A percentile compares a stretch with the other conserved stretches of the same genome.
Evolutionary conservation across 2,888 invertebrate genomes (phyloP).

Genomic region (Romanomermis culicivorax): DNA sequence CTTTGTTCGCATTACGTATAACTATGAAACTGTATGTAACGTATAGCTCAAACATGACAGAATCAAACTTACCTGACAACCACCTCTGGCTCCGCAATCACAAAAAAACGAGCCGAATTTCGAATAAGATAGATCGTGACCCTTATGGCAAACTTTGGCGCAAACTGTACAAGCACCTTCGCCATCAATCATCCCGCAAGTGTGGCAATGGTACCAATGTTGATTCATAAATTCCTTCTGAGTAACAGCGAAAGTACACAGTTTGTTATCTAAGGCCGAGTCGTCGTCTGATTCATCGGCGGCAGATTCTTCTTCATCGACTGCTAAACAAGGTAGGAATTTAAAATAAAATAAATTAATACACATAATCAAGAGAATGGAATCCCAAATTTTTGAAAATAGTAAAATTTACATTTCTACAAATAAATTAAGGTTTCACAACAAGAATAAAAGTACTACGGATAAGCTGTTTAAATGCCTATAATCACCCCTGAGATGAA

Average conservation of each 20-base stretch:
- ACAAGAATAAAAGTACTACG: no score
- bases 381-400: no score
- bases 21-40: no score
- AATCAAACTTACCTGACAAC: conserved; percentile 29
- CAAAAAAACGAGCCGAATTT: conserved; percentile 98
- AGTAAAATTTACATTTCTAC: no score
- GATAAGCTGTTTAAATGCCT: no score
- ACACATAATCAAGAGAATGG: no score
- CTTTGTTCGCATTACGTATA: no score
- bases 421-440: no score
- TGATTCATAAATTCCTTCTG: conserved; percentile 93
- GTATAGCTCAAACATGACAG: no score
- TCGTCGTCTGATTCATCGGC: conserved; percentile 8
- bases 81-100: conserved; percentile 85
- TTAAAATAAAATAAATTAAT: no score
- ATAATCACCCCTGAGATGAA: no score
- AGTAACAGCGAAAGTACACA: conserved; percentile 88
- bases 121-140: conserved; percentile 71
- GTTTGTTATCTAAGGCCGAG: conserved; percentile 14
- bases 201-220: conserved; percentile 78
- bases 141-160: conserved; percentile 83
- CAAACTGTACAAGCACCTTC: conserved; percentile 95
- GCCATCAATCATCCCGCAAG: conserved; percentile 92
- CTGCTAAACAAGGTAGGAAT: no score
- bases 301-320: conserved; percentile 10